Conservation (phyloP, 2,888 invertebrate genomes). For the Morinoia aosen region DNA sequence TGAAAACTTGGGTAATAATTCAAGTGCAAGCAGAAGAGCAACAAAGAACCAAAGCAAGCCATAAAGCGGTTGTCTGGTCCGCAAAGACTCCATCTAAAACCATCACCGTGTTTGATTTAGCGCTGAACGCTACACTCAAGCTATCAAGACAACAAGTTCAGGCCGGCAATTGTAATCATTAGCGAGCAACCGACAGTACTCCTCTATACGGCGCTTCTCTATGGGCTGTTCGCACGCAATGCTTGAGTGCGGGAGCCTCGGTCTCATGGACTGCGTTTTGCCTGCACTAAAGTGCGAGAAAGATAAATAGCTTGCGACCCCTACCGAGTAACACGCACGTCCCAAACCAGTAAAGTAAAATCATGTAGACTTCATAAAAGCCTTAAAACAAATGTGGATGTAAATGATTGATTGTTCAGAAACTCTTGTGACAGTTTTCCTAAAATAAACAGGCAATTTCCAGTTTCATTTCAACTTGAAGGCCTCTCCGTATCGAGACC, state of each 20-base stretch:
- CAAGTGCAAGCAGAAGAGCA: neutral
- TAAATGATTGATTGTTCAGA: too few species aligned
- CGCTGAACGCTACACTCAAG: conserved; percentile 28
- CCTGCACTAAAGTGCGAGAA: conserved; percentile 49
- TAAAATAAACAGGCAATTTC: too few species aligned
- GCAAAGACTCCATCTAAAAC: conserved; percentile 43
- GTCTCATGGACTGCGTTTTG: conserved; percentile 31
- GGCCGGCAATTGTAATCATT: conserved; percentile 36
- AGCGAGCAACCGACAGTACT: conserved; percentile 26
- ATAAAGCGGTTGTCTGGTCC: neutral
- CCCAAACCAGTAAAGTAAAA: neutral
- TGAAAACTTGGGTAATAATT: neutral
- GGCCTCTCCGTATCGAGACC: neutral
- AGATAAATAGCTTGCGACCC: conserved; percentile 40
- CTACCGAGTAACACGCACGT: neutral
- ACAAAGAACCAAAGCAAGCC: neutral
- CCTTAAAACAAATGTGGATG: too few species aligned
- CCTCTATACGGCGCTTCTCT: conserved; percentile 33
- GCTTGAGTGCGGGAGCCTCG: conserved; percentile 12
- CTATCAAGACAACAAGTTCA: conserved; percentile 44
- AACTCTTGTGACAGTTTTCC: too few species aligned
- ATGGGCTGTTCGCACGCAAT: conserved; percentile 26
- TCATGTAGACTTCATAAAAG: neutral
- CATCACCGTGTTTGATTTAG: conserved; percentile 31
- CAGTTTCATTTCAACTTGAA: neutral